Conservation (phyloP, 2,113 vertebrate genomes). For the Sturnira hondurensis region DNA sequence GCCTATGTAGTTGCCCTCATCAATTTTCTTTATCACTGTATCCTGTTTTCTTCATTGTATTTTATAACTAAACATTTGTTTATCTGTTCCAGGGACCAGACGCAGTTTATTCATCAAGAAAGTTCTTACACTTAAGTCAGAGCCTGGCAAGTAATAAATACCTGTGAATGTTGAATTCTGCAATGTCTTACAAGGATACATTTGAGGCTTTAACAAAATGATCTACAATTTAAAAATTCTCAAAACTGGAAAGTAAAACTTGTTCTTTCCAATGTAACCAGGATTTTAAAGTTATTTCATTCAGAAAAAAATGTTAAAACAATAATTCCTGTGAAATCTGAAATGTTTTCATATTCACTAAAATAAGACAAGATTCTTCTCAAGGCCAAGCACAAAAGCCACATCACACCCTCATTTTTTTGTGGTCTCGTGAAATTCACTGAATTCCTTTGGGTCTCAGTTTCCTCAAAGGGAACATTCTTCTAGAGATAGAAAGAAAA, state of each 20-base stretch:
- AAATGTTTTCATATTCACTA: constrained; percentile 1
- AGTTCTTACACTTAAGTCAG: constrained; percentile 1
- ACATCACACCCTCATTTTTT: neutral
- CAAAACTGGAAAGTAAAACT: neutral
- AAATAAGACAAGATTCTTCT: neutral
- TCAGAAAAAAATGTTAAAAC: neutral
- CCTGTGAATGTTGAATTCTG: neutral
- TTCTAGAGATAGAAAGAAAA: neutral
- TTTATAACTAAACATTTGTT: neutral
- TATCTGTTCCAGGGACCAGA: neutral
- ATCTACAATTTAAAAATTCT: neutral
- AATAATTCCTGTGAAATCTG: neutral
- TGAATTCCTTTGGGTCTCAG: neutral
- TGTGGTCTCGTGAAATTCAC: neutral
- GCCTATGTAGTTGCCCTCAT: neutral
- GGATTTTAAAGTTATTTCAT: neutral
- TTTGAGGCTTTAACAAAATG: constrained; percentile 3
- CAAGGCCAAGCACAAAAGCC: neutral
- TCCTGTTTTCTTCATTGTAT: neutral
- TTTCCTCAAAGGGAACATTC: constrained; percentile 1
- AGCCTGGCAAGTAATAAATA: neutral
- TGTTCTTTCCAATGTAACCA: neutral
- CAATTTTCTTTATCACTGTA: neutral
- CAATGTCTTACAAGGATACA: neutral
- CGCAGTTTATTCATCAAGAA: neutral